phyloP scores from a whole-genome alignment of 2,113 vertebrate genomes.

The Nymphicus hollandicus region DNA sequence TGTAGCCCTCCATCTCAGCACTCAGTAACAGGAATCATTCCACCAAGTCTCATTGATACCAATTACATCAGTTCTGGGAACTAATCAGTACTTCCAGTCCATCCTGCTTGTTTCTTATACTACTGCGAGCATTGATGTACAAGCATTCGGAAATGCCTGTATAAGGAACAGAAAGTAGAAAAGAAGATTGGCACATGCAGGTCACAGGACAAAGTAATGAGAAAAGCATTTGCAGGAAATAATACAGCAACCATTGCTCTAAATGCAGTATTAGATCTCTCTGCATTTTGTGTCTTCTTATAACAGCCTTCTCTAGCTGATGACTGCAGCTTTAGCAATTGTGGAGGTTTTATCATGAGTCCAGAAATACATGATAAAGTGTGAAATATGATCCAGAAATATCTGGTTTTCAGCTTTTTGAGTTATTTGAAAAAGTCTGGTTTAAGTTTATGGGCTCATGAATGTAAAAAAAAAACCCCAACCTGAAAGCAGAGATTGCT shows the following conservation, averaged over 20 bases:
- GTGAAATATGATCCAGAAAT: neutral
- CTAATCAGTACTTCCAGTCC: neutral
- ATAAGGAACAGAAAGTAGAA: neutral
- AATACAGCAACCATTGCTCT: neutral
- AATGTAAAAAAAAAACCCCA: neutral
- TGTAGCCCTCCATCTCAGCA: neutral
- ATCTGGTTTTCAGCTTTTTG: neutral
- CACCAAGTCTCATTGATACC: neutral
- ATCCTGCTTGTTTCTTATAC: neutral
- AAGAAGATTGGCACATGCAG: neutral
- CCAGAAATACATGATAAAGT: neutral
- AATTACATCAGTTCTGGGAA: neutral
- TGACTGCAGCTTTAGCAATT: neutral
- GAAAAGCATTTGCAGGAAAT: neutral
- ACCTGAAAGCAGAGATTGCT: neutral
- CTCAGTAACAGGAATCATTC: neutral
- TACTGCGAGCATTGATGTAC: neutral
- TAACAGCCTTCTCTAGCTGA: neutral
- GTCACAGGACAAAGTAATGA: neutral
- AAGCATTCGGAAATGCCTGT: neutral
- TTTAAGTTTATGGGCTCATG: neutral
- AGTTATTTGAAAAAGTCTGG: neutral
- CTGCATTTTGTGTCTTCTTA: neutral
- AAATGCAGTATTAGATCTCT: neutral
- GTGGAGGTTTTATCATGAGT: neutral